Evolutionary conservation across 1,140 invertebrate genomes (phyloP), one percentile per base, ranked within the genome.

Genomic region (Lasaia peninsularis): DNA sequence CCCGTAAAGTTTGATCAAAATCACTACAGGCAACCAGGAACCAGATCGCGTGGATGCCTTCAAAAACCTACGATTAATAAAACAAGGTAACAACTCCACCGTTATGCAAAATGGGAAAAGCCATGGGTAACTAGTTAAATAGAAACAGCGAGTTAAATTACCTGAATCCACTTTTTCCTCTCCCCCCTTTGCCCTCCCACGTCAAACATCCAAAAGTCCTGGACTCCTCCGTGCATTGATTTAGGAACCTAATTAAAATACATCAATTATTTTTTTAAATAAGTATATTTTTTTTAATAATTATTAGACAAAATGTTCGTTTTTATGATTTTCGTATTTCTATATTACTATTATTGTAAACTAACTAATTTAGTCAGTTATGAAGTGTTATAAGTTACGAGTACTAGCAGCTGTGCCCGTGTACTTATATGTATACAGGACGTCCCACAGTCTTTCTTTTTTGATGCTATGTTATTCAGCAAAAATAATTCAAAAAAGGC

Each of bases 141-240:
- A 52, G 8, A 52, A 9, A 53, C 11, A 63, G n/a, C n/a, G n/a
- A n/a, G n/a, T n/a, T n/a, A 48, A 16, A 33, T 69, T 65, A 93
- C 92, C 77, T 95, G 93, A 62, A 95, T 96, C 95, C 95, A 96
- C 78, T 96, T 96, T 67, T 94, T 94, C 20, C 95, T 85, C 76
- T 96, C 94, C 9, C 95, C 95, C 60, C 94, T 86, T 82, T 97
- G 96, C 0, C 96, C 96, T 0, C 94, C 94, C 1, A 95, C 94
- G 68, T 95, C 94, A 65, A 93, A 95, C 94, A 95, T 94, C 90
- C 92, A 94, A 78, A 95, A 95, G 16, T 91, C 89, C 63, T 94
- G 93, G 12, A 83, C 78, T 1, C 92, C 92, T 8, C 92, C 93
- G 1, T 93, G 93, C 86, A 93, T 92, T 50, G 91, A 90, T 75